phyloP scores from a whole-genome alignment of 2,113 vertebrate species.

The Chaetodon auriga region DNA sequence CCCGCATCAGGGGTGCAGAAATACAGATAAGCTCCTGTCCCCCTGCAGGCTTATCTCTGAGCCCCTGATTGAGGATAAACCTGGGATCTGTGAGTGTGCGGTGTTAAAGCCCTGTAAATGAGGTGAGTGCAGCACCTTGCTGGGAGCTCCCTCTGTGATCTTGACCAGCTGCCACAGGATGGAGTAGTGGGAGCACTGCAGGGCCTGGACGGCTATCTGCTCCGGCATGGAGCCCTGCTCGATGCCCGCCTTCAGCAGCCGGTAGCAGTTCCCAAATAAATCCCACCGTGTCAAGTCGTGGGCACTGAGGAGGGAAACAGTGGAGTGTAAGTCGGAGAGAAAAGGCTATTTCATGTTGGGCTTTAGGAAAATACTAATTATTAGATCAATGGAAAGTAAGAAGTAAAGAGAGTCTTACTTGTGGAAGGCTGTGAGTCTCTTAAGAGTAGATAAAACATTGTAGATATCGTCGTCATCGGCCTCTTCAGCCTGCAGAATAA shows the following conservation, averaged over 20 bases:
- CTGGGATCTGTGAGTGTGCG: neutral
- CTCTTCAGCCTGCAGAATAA: constrained; percentile 91
- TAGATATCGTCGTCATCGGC: constrained; percentile 99
- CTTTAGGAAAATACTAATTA: no score
- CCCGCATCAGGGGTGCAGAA: neutral
- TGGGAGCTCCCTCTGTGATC: constrained; percentile 96
- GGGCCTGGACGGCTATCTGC: constrained; percentile 98
- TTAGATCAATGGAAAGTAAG: no score
- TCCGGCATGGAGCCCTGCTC: constrained; percentile 99
- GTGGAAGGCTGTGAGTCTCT: constrained; percentile 97
- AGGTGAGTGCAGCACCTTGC: constrained; percentile 85
- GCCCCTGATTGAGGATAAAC: constrained; percentile 6
- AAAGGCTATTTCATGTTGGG: neutral
- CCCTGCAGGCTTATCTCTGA: constrained; percentile 8
- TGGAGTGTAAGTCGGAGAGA: no score
- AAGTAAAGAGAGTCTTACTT: constrained; percentile 87
- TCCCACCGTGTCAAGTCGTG: constrained; percentile 99
- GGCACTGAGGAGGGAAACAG: constrained; percentile 83
- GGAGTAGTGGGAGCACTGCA: constrained; percentile 99
- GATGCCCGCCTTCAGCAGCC: constrained; percentile 96
- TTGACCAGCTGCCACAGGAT: constrained; percentile 99
- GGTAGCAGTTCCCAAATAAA: constrained; percentile 98
- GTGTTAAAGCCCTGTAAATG: neutral
- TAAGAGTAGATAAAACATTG: constrained; percentile 96
- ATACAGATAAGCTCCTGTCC: constrained; percentile 47